Conservation (phyloP, 2,113 vertebrate genomes). For the Dasypus novemcinctus region DNA sequence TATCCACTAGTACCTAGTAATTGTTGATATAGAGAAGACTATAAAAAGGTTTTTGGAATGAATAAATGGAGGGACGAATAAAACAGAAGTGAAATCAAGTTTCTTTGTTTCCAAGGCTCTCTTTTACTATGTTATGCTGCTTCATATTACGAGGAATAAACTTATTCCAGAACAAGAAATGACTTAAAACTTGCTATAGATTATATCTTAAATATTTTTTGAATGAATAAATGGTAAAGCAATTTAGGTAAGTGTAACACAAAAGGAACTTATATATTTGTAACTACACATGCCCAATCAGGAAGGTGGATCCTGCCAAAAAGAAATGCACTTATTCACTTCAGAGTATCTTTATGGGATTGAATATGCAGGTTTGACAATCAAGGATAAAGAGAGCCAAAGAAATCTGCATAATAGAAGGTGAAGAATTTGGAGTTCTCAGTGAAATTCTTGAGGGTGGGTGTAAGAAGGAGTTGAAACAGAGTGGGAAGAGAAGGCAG, state of each 20-base stretch:
- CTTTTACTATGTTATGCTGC: background rate
- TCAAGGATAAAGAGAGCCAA: background rate
- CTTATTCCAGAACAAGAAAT: background rate
- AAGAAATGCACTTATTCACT: background rate
- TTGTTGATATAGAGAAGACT: background rate
- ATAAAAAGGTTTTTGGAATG: background rate
- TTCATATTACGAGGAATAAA: background rate
- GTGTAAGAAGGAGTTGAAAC: background rate
- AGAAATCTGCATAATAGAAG: background rate
- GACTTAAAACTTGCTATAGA: background rate
- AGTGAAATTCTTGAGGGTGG: background rate
- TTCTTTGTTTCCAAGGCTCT: background rate
- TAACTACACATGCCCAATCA: background rate
- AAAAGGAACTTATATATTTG: background rate
- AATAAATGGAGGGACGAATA: background rate
- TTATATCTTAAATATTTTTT: background rate
- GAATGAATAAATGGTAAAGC: background rate
- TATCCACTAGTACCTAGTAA: background rate
- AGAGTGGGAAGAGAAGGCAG: background rate
- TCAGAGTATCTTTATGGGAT: background rate
- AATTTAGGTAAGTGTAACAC: background rate
- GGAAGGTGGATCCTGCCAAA: background rate
- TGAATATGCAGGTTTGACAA: background rate
- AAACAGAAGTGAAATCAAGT: constrained; percentile 1
- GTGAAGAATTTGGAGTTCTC: background rate